Evolutionary conservation across 2,113 vertebrate genomes (phyloP), one percentile per base, ranked within the genome.

Genomic region (Sakesphorus luctuosus): DNA sequence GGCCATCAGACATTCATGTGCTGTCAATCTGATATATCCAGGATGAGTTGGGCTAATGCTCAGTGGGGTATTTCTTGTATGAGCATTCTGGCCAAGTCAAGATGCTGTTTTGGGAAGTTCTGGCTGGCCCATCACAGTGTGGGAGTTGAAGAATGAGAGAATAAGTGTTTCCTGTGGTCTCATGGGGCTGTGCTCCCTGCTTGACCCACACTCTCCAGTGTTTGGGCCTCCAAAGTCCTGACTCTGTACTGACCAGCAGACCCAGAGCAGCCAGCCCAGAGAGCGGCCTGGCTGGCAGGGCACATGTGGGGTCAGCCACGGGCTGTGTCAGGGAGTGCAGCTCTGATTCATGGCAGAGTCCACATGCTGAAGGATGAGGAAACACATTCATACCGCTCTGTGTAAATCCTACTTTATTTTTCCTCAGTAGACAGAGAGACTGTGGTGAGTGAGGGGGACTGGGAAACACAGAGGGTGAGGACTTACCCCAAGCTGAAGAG

Each of bases 391-490:
- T 69, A 40, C 36, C 31, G 29, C 63, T 77, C 84, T 59, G n/a
- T 50, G 33, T 93, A 96, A 96, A 95, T 94, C 75, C 50, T 94
- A 46, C 59, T 33, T 93, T 77, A 88, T 94, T 93, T 93, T 93
- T 90, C 86, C 92, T 52, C 47, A 20, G 58, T 5, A 90, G 96
- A 74, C 40, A 43, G 43, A 31, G 55, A 84, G 72, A 50, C 79
- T 77, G 38, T 0, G 3, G 33, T 43, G 79, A 85, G 55, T 43
- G 79, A 85, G 55, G 40, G 66, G 29, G 26, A 62, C 75, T 35
- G 67, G 43, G 85, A 93, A 92, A 86, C 31, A 33, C 53, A 90
- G 92, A 94, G 88, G 79, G 92, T 90, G 93, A 93, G 68, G 75
- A 77, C 35, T 88, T 92, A 74, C 10, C 46, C 72, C 26, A 62